Evolutionary conservation across 1,140 invertebrate species (phyloP).

Genomic region (Diachasma alloeum): DNA sequence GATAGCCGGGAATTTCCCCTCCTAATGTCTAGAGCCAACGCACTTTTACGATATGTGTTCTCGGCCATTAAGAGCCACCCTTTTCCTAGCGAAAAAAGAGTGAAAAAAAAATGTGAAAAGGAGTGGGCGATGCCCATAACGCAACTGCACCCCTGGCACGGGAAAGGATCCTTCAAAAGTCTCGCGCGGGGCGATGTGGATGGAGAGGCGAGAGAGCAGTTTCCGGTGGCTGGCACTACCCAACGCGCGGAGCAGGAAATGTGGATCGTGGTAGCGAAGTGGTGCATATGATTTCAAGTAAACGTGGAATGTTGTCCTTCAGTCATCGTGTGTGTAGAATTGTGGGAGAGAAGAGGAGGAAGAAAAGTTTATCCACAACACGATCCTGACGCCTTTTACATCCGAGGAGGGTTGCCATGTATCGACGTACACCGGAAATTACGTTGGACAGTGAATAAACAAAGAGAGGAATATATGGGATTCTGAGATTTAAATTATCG

Average conservation of each 20-base stretch:
- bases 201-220: constrained; percentile 28
- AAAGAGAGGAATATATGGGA: neutral
- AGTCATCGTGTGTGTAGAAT: neutral
- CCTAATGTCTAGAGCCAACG: constrained; percentile 27
- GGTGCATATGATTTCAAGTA: constrained; percentile 48
- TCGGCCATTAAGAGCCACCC: constrained; percentile 28
- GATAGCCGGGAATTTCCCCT: constrained; percentile 28
- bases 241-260: constrained; percentile 39
- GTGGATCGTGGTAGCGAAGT: constrained; percentile 45
- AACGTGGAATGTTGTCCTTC: neutral
- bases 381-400: neutral
- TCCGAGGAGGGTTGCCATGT: constrained; percentile 1
- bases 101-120: neutral
- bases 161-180: constrained; percentile 30
- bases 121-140: constrained; percentile 8
- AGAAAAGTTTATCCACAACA: constrained; percentile 25
- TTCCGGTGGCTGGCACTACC: constrained; percentile 37
- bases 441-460: constrained; percentile 22
- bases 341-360: neutral
- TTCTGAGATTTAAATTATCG: neutral
- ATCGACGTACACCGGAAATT: constrained; percentile 28
- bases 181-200: constrained; percentile 21
- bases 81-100: neutral
- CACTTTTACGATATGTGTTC: constrained; percentile 29
- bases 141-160: neutral